phyloP scores from a whole-genome alignment of 2,797 vertebrate species.

The Gallirallus australis region DNA sequence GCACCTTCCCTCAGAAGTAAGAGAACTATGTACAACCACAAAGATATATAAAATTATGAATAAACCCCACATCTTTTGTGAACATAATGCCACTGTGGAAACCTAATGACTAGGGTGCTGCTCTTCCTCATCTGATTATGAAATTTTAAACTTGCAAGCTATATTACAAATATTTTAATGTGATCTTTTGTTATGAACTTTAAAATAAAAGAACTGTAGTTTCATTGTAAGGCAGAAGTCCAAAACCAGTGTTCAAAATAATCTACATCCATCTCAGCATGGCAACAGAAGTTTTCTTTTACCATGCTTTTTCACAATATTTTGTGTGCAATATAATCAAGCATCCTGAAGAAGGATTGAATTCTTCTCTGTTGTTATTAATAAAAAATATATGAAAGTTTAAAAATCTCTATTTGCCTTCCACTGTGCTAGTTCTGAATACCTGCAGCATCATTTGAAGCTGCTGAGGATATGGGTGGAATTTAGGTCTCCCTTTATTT shows the following conservation, averaged over 20 bases:
- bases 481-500: not conserved
- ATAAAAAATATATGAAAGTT: not conserved
- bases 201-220: not conserved
- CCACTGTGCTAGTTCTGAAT: not conserved
- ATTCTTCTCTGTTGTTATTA: not conserved
- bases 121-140: not conserved
- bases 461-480: not conserved
- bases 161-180: not conserved
- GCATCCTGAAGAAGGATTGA: not conserved
- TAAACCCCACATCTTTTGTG: not conserved
- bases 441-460: not conserved
- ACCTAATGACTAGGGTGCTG: not conserved
- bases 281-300: not conserved
- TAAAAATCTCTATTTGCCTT: not conserved
- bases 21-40: not conserved
- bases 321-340: not conserved
- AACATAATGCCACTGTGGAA: not conserved
- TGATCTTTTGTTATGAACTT: not conserved
- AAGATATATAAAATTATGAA: not conserved
- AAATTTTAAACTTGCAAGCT: not conserved
- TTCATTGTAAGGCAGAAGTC: not conserved
- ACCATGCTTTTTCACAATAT: not conserved
- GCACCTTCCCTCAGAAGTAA: not conserved
- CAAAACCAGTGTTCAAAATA: not conserved
- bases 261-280: not conserved